Conservation (phyloP, 2,797 vertebrate genomes). For the Pseudochromis fuscus region DNA sequence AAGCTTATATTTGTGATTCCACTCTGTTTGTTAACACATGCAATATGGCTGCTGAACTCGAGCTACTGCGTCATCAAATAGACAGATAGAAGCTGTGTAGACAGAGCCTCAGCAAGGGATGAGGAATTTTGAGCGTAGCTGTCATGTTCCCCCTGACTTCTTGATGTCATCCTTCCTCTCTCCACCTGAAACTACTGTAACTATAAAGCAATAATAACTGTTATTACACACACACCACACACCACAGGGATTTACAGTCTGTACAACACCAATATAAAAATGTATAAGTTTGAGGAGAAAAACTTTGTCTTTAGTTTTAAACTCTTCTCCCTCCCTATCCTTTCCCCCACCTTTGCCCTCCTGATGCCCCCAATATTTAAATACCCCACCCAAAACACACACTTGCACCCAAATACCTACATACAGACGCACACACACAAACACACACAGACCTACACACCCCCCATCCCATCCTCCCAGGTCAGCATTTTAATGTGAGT, state of each 20-base stretch:
- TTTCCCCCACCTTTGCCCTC: slow-evolving; percentile 57
- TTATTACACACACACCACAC: background rate
- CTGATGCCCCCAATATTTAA: slow-evolving; percentile 64
- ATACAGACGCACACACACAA: slow-evolving; percentile 45
- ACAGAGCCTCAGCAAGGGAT: slow-evolving; percentile 62
- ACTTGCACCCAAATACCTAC: slow-evolving; percentile 52
- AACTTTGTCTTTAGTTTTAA: slow-evolving; percentile 11
- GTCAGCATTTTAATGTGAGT: slow-evolving; percentile 76
- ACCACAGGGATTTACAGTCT: background rate
- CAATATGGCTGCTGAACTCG: slow-evolving; percentile 42
- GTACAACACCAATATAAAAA: background rate
- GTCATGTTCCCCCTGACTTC: slow-evolving; percentile 74
- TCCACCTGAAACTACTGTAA: slow-evolving; percentile 28
- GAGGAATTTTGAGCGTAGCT: slow-evolving; percentile 78
- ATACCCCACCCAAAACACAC: slow-evolving; percentile 69
- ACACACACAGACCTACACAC: slow-evolving; percentile 23
- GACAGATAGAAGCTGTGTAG: slow-evolving; percentile 67
- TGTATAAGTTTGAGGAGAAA: background rate
- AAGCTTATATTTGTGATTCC: slow-evolving; percentile 44
- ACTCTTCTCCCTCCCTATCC: background rate
- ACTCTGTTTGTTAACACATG: slow-evolving; percentile 57
- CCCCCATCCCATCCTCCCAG: slow-evolving; percentile 51
- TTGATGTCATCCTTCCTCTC: slow-evolving; percentile 62
- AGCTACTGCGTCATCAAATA: slow-evolving; percentile 64
- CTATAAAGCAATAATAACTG: slow-evolving; percentile 21